Evolutionary conservation across 2,888 invertebrate genomes (phyloP), one percentile per base, ranked within the genome.

Genomic region (Branchipolynoe longqiensis): DNA sequence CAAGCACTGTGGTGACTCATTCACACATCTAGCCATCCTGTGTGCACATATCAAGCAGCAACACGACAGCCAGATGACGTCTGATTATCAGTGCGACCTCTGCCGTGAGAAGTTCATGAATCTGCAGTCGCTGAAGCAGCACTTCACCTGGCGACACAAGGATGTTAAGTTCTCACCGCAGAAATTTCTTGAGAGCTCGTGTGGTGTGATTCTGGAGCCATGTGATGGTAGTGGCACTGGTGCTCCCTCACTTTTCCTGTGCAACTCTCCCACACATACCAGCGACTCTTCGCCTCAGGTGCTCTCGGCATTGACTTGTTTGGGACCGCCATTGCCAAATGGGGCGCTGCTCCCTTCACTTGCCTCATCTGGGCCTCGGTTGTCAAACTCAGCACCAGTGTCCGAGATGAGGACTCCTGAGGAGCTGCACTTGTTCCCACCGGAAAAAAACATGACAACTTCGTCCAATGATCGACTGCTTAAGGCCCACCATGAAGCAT

Each of bases 41-140:
- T 89, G 89, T 48, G 87, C 88, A 18, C 89, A 89, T 78, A 85
- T 89, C 82, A 88, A 88, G 38, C 85, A 87, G 2, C 81, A 84
- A 0, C 89, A 89, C 81, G 86, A 84, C 36, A 86, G 86, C 38
- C 81, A 86, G 54, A 88, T 88, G 69, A 86, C 88, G 3, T 59
- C 69, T 28, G 89, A 88, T 78, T 87, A 86, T 83, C 83, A 85
- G 69, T 89, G 89, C 74, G 78, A 73, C 31, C 64, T 88, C 74
- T 89, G 89, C 58, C 64, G 81, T 36, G 87, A 89, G 41, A 87
- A 87, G 69, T 86, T 89, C 73, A 87, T 86, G 86, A 89, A 89
- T 83, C 83, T 83, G 12, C 88, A 88, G 84, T 88, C 87, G 6
- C 85, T 89, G 64, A 89, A 89, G 54, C 89, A 89, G 85, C 89